Conservation (phyloP, 2,113 vertebrate species). For the Pyrgilauda ruficollis region DNA sequence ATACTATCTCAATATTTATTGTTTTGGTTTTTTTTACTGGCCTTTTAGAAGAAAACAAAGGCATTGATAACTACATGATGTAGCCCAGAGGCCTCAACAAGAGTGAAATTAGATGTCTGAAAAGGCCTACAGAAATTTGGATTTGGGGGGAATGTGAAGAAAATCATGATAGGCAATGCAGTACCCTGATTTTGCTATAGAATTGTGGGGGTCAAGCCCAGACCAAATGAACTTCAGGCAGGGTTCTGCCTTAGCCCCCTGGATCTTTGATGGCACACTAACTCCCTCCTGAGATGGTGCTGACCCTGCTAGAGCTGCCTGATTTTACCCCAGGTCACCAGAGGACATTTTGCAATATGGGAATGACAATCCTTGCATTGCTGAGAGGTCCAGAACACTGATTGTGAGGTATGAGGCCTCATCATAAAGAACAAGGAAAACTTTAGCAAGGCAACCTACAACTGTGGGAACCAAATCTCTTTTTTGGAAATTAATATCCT, state of each 20-base stretch:
- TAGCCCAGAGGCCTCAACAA: not conserved
- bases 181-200: not conserved
- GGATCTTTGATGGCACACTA: not conserved
- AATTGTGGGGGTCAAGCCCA: not conserved
- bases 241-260: not conserved
- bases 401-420: not conserved
- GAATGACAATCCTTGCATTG: not conserved
- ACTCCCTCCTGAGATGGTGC: not conserved
- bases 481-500: not conserved
- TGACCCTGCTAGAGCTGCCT: not conserved
- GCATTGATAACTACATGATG: not conserved
- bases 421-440: not conserved
- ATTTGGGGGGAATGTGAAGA: not conserved
- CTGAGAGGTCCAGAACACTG: not conserved
- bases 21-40: not conserved
- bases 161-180: not conserved
- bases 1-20: not conserved
- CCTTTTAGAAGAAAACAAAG: not conserved
- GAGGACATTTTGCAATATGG: not conserved
- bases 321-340: not conserved
- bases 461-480: not conserved
- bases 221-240: not conserved
- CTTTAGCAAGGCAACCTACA: not conserved
- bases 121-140: not conserved
- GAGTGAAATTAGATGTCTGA: not conserved